These are phyloP conservation scores for Geopemphigus sp. DNA, from an alignment of 1,140 invertebrate genomes.

Conservation along the genomic window DNA sequence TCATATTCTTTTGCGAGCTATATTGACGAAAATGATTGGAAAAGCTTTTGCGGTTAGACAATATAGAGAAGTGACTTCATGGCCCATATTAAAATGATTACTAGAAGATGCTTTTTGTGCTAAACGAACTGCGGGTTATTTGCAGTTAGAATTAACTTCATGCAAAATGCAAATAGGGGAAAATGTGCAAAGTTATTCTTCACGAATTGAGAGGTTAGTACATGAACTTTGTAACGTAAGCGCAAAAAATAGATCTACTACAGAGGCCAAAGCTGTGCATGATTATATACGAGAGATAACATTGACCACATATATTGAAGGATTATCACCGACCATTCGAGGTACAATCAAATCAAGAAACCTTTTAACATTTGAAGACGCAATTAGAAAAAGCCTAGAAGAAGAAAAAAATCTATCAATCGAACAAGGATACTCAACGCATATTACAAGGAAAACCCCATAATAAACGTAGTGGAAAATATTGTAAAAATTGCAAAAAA, in stretches of 20 bases:
- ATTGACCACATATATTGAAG: background rate
- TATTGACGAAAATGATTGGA: background rate
- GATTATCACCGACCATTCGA: background rate
- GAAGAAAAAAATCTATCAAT: background rate
- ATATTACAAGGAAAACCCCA: background rate
- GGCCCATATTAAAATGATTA: background rate
- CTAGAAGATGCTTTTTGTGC: background rate
- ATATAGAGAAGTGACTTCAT: background rate
- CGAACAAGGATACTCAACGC: background rate
- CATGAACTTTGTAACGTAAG: background rate
- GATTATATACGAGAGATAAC: background rate
- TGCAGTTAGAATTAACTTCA: background rate
- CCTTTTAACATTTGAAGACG: background rate
- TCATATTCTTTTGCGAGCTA: background rate
- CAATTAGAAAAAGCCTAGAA: background rate
- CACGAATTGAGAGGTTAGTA: background rate
- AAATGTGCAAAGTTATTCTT: background rate
- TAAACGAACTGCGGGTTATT: background rate
- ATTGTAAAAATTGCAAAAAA: conserved; percentile 24
- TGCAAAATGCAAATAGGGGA: background rate
- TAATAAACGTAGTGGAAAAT: background rate
- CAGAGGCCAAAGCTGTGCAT: too few species aligned
- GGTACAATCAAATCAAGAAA: background rate
- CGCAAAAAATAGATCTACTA: background rate
- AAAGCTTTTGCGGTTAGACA: background rate